Evolutionary conservation across 2,888 invertebrate genomes (phyloP).

Genomic region (Pecten maximus): DNA sequence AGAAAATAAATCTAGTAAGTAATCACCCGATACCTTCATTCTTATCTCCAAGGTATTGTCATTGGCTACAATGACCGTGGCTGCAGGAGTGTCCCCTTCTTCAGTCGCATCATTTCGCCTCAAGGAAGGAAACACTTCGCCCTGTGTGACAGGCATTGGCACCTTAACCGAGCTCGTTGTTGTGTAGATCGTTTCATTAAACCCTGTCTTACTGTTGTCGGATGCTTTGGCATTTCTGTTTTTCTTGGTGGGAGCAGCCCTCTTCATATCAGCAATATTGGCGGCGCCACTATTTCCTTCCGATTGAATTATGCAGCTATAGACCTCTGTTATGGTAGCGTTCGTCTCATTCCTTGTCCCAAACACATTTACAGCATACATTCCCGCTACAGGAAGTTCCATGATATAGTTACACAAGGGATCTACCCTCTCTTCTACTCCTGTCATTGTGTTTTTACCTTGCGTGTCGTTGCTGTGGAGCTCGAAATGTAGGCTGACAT

Average conservation of each 20-base stretch:
- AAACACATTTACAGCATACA: constrained; percentile 51
- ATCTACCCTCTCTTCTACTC: constrained; percentile 37
- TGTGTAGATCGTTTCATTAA: neutral
- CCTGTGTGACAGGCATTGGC: neutral
- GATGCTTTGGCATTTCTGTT: neutral
- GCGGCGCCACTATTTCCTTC: constrained; percentile 7
- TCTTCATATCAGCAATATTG: neutral
- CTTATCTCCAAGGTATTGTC: neutral
- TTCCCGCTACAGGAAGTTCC: constrained; percentile 49
- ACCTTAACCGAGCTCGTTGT: neutral
- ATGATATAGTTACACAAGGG: constrained; percentile 44
- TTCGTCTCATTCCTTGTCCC: constrained; percentile 39
- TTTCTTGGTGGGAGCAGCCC: neutral
- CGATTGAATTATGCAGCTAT: constrained; percentile 48
- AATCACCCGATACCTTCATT: constrained; percentile 8
- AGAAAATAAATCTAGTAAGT: neutral
- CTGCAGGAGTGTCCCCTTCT: neutral
- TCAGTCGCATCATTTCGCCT: constrained; percentile 1
- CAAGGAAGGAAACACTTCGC: neutral
- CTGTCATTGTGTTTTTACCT: constrained; percentile 46
- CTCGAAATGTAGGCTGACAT: constrained; percentile 42
- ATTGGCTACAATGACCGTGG: neutral
- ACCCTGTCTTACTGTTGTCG: neutral
- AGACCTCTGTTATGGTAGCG: constrained; percentile 47
- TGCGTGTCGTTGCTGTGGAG: constrained; percentile 41